Base-by-base conservation (phyloP, 2,797 vertebrate species). In the Halcyon badia region DNA sequence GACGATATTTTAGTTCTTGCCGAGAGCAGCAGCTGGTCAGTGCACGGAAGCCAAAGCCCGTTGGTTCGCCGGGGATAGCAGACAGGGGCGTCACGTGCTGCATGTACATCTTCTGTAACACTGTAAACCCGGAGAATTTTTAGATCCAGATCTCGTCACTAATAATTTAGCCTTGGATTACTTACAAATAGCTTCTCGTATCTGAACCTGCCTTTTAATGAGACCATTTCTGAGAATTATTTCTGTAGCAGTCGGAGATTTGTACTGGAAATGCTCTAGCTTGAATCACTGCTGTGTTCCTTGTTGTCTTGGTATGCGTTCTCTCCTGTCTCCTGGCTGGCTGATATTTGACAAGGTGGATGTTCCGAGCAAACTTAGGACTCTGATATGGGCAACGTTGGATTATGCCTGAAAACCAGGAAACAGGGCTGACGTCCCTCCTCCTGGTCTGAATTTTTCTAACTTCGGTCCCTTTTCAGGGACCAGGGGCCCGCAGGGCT, bases 11-110 rank as follows among this genome's bases (percentile, higher is more conserved):
- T 89, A 58, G 81, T 20, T 89, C 83, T 82, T 46, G 80, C 64
- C 0, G 80, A 46, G 86, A 94, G 94, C 73, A n/a, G 94, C 94
- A 93, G 93, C 95, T 96, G 97, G 65, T 70, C 31, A 0, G 39
- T 6, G 64, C 66, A 6, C 31, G 2, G 91, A 19, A 91, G 95
- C 91, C 94, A 84, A 87, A 90, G 88, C 33, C 56, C 4, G 28
- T 14, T 51, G 28, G 25, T 31, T 72, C 0, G 8, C 73, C 46
- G 0, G 0, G 73, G 48, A 17, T 7, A 69, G 77, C 56, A 5
- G 69, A 41, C 4, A 0, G 37, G n/a, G 61, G 12, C 3, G 0
- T 96, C 42, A 28, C 68, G 0, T 86, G 70, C 84, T 54, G 52
- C 39, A 0, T 5, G n/a, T 22, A 5, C 13, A 1, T 52, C 66